These are phyloP conservation scores for Elgonia sp. DNA, from an alignment of 2,888 invertebrate genomes.

Conservation along the genomic window DNA sequence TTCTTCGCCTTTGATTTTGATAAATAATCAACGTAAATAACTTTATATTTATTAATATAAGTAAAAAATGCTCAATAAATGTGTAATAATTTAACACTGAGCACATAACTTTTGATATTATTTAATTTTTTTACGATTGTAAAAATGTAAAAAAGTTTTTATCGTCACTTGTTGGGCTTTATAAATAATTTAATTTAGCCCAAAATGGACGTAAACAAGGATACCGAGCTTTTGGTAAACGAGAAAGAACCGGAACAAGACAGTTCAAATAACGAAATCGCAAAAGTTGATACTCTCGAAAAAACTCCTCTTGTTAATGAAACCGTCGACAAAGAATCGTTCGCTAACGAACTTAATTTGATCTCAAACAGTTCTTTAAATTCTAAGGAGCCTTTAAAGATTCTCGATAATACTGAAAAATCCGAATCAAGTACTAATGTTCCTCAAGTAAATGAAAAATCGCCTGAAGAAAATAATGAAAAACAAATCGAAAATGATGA, in stretches of 20 bases:
- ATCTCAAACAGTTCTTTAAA: constrained; percentile 57
- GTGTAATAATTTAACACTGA: no score
- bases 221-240: constrained; percentile 19
- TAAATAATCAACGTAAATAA: no score
- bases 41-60: no score
- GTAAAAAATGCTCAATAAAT: no score
- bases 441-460: constrained; percentile 24
- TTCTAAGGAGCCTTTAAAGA: constrained; percentile 27
- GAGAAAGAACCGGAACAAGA: constrained; percentile 33
- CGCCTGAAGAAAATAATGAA: constrained; percentile 29
- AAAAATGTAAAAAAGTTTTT: constrained; percentile 21
- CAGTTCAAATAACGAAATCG: constrained; percentile 9
- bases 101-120: no score
- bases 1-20: no score
- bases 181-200: constrained; percentile 7
- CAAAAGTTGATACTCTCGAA: constrained; percentile 10
- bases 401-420: constrained; percentile 20
- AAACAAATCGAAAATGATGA: constrained; percentile 50
- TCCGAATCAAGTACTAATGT: background rate
- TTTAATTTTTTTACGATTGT: no score
- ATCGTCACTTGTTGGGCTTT: constrained; percentile 18
- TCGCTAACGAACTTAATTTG: constrained; percentile 69
- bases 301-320: constrained; percentile 29
- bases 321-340: constrained; percentile 62
- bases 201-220: constrained; percentile 48